These are phyloP conservation scores for Metacarcinus magister DNA, from an alignment of 2,888 invertebrate species.

Conservation along the genomic window DNA sequence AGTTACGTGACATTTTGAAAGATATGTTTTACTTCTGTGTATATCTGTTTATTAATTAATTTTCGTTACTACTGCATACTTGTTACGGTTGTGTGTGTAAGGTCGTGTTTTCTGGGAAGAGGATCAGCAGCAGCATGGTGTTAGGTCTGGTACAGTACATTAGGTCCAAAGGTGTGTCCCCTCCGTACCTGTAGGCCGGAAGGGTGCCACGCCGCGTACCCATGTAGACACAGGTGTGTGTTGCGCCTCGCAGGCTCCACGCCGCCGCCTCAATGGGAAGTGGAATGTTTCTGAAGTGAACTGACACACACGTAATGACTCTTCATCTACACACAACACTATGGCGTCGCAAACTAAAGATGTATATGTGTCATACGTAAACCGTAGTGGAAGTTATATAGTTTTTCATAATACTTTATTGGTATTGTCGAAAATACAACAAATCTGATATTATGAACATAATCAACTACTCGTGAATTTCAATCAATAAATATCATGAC, in stretches of 20 bases:
- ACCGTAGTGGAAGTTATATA: not conserved
- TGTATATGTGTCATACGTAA: not conserved
- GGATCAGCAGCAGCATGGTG: not conserved
- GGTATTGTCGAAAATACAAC: not conserved
- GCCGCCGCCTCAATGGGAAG: too few species aligned
- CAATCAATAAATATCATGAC: not conserved
- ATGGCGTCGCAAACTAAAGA: not conserved
- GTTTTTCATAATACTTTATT: not conserved
- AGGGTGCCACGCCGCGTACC: not conserved
- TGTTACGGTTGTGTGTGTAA: not conserved
- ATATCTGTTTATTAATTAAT: not conserved
- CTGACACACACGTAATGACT: too few species aligned
- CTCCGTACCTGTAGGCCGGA: not conserved
- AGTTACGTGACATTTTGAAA: too few species aligned
- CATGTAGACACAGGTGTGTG: not conserved
- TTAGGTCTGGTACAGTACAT: not conserved
- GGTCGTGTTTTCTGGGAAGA: not conserved
- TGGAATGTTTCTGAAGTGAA: too few species aligned
- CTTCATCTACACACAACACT: too few species aligned
- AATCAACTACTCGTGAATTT: not conserved
- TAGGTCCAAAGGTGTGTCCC: conserved; percentile 14
- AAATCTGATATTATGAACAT: not conserved
- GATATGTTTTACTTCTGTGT: not conserved
- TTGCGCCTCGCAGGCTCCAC: too few species aligned
- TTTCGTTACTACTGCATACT: not conserved